A percentile compares a stretch with the other conserved stretches of the same genome.
Conservation (phyloP, 2,888 invertebrate genomes). For the Caradrina kadenii region DNA sequence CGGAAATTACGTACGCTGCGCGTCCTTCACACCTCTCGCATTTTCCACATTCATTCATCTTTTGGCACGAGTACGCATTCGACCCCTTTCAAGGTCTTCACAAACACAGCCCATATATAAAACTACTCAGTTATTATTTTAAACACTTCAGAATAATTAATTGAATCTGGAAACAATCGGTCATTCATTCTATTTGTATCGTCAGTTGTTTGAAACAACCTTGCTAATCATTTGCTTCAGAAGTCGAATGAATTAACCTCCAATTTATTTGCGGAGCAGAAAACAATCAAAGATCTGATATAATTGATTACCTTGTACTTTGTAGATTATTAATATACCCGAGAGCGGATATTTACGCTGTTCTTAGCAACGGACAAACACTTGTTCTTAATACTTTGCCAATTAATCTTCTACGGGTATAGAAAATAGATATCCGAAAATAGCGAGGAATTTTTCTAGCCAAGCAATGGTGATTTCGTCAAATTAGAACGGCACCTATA, state of each 20-base stretch:
- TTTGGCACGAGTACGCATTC: conserved; percentile 14
- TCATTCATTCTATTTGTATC: conserved; percentile 18
- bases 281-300: conserved; percentile 51
- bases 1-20: conserved; percentile 27
- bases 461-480: conserved; percentile 19
- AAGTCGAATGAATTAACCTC: conserved; percentile 60
- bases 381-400: conserved; percentile 29
- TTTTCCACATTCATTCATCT: conserved; percentile 43
- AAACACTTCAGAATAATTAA: conserved; percentile 26
- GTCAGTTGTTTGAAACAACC: conserved; percentile 25
- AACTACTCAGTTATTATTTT: no score
- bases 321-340: conserved; percentile 55
- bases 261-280: conserved; percentile 55
- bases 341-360: conserved; percentile 38
- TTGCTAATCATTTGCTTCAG: conserved; percentile 51
- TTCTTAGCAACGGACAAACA: conserved; percentile 32
- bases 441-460: conserved; percentile 18
- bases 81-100: conserved; percentile 20
- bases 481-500: conserved; percentile 54
- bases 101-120: background rate
- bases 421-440: conserved; percentile 22
- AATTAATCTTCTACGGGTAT: conserved; percentile 44
- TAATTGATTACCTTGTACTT: conserved; percentile 60
- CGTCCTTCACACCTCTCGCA: conserved; percentile 15
- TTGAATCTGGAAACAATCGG: conserved; percentile 30